These are phyloP conservation scores for Sparus aurata DNA, from an alignment of 2,797 vertebrate species.

Conservation along the genomic window DNA sequence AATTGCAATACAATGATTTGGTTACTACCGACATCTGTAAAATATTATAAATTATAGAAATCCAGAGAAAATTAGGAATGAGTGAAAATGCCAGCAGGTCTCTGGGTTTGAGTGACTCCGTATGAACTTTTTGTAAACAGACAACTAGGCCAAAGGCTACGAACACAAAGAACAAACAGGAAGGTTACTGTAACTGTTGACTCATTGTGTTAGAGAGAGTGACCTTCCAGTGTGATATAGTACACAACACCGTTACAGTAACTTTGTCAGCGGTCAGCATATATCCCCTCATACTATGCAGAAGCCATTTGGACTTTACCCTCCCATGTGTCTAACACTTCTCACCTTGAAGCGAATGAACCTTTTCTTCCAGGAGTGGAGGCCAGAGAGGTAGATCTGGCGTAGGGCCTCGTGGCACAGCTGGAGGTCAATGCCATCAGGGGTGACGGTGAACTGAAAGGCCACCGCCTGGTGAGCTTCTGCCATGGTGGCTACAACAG, in stretches of 20 bases:
- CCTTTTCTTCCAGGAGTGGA: slow-evolving; percentile 98
- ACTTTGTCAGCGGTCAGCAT: background rate
- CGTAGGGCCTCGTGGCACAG: slow-evolving; percentile 96
- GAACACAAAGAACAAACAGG: slow-evolving; percentile 47
- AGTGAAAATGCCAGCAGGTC: slow-evolving; percentile 36
- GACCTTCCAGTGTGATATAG: slow-evolving; percentile 21
- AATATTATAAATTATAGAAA: background rate
- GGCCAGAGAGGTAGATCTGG: slow-evolving; percentile 96
- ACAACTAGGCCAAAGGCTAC: slow-evolving; percentile 62
- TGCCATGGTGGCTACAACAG: slow-evolving; percentile 88
- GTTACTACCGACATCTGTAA: background rate
- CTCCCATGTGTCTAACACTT: background rate
- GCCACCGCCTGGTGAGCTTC: slow-evolving; percentile 99
- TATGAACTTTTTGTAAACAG: slow-evolving; percentile 55
- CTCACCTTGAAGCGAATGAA: slow-evolving; percentile 97
- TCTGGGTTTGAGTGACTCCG: slow-evolving; percentile 38
- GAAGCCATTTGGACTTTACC: slow-evolving; percentile 19
- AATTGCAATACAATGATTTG: background rate
- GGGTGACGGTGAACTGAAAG: slow-evolving; percentile 96
- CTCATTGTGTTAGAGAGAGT: slow-evolving; percentile 18
- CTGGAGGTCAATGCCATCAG: slow-evolving; percentile 94
- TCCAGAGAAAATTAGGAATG: slow-evolving; percentile 21
- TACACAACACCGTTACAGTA: background rate
- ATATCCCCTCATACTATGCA: background rate
- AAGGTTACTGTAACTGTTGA: slow-evolving; percentile 48